phyloP scores from a whole-genome alignment of 2,797 vertebrate species.

The Poeciliopsis paucimaculata region DNA sequence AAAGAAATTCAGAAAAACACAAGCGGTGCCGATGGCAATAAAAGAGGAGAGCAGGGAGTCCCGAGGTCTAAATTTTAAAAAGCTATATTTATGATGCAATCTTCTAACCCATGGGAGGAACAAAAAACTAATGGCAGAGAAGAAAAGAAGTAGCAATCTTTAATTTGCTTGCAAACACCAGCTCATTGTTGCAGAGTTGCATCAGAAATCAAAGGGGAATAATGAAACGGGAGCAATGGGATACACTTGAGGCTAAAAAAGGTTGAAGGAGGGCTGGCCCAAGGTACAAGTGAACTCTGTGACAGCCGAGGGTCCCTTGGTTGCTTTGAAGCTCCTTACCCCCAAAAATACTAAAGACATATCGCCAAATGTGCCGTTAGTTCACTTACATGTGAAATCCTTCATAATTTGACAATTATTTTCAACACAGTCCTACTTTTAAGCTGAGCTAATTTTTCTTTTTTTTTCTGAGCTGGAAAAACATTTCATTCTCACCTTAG shows the following conservation, averaged over 20 bases:
- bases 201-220: constrained; percentile 62
- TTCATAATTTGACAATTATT: neutral
- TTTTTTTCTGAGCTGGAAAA: neutral
- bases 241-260: constrained; percentile 19
- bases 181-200: constrained; percentile 55
- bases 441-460: neutral
- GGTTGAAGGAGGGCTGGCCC: neutral
- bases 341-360: neutral
- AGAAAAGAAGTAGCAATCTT: constrained; percentile 29
- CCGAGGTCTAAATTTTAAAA: constrained; percentile 49
- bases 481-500: neutral
- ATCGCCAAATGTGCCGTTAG: neutral
- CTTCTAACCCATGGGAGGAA: constrained; percentile 36
- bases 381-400: neutral
- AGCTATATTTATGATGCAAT: constrained; percentile 67
- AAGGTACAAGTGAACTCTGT: neutral
- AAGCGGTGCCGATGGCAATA: constrained; percentile 19
- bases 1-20: constrained; percentile 38
- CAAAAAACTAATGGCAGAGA: constrained; percentile 31
- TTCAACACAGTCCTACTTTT: neutral
- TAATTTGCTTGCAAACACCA: constrained; percentile 42
- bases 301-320: neutral
- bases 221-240: constrained; percentile 20
- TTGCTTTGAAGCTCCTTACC: neutral
- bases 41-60: constrained; percentile 32